Conservation (phyloP, 2,888 invertebrate species). For the Ichneumoninae sp. region DNA sequence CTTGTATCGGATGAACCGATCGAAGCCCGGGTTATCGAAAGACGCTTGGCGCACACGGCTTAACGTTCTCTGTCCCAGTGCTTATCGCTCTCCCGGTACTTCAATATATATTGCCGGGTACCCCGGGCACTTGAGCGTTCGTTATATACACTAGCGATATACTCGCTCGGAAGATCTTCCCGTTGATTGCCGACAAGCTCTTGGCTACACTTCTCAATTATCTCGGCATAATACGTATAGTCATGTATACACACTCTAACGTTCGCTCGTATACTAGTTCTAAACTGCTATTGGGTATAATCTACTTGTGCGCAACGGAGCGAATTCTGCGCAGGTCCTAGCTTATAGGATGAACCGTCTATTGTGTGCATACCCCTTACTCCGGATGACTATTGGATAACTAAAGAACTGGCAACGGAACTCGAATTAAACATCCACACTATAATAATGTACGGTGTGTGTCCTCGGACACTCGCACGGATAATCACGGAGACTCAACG, state of each 20-base stretch:
- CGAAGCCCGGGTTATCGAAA: conserved; percentile 2
- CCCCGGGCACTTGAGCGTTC: neutral
- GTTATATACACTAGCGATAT: neutral
- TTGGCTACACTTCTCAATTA: conserved; percentile 31
- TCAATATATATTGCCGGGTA: conserved; percentile 6
- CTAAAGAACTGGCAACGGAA: neutral
- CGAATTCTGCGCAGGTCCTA: neutral
- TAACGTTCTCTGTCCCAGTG: conserved; percentile 7
- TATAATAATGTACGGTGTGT: too few relatives aligned
- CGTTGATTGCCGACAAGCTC: conserved; percentile 39
- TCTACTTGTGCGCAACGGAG: neutral
- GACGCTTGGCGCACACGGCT: neutral
- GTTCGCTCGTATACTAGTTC: conserved; percentile 1
- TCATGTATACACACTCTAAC: neutral
- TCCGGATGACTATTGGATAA: neutral
- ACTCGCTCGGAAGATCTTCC: conserved; percentile 31
- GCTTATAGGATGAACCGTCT: neutral
- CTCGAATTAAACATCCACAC: too few relatives aligned
- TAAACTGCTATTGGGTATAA: conserved; percentile 11
- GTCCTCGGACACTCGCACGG: too few relatives aligned
- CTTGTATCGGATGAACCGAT: conserved; percentile 1
- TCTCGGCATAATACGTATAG: conserved; percentile 8
- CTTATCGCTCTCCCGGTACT: conserved; percentile 35
- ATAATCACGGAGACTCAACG: too few relatives aligned
- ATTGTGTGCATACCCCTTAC: neutral